Conservation (phyloP, 2,888 invertebrate species). For the Julus scanicus region DNA sequence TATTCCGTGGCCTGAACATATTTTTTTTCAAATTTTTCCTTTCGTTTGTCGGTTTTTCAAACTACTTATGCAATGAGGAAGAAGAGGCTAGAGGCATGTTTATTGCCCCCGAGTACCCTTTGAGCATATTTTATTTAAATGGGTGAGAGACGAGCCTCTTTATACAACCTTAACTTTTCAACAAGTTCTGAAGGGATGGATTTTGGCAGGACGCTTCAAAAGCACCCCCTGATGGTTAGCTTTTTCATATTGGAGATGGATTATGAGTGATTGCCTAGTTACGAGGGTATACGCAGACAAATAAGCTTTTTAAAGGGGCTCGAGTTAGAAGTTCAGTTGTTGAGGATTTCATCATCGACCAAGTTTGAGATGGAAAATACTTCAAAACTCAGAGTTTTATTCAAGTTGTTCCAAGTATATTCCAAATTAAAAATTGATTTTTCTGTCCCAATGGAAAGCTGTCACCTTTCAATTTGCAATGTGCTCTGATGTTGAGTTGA, state of each 20-base stretch:
- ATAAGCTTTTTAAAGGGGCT: neutral
- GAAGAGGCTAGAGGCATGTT: slow-evolving; percentile 3
- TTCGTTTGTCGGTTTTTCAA: neutral
- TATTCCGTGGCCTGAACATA: neutral
- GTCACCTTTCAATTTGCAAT: too few relatives aligned
- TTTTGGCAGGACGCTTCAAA: neutral
- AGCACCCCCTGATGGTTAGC: slow-evolving; percentile 13
- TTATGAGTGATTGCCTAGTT: neutral
- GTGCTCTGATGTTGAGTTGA: too few relatives aligned
- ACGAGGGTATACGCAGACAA: neutral
- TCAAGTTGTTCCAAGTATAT: too few relatives aligned
- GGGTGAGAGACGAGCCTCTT: neutral
- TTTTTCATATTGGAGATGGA: neutral
- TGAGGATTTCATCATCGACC: too few relatives aligned
- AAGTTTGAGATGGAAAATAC: too few relatives aligned
- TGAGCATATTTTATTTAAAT: neutral
- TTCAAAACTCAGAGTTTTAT: too few relatives aligned
- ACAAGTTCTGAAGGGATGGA: neutral
- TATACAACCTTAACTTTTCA: neutral
- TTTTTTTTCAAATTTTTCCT: neutral
- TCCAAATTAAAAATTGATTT: too few relatives aligned
- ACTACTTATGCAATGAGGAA: slow-evolving; percentile 5
- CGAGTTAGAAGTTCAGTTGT: too few relatives aligned
- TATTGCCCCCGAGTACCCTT: neutral
- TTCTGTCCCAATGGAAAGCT: too few relatives aligned